Conservation (phyloP, 2,797 vertebrate species). For the Macropodus opercularis region DNA sequence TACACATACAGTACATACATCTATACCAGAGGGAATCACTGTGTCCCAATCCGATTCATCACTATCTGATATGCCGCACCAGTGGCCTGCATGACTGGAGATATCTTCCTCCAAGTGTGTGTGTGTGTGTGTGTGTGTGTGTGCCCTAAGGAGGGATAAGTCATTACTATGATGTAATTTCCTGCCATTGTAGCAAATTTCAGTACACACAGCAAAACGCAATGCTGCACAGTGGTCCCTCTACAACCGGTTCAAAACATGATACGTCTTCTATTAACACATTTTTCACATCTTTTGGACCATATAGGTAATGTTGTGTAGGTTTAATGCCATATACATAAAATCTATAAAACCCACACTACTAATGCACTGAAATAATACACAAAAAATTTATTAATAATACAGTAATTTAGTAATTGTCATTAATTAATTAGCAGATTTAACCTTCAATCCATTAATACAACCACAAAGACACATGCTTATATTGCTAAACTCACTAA, state of each 20-base stretch:
- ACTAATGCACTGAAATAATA: too few relatives aligned
- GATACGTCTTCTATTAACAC: too few relatives aligned
- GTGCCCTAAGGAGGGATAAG: slow-evolving; percentile 42
- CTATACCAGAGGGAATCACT: slow-evolving; percentile 39
- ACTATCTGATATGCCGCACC: slow-evolving; percentile 45
- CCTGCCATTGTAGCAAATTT: slow-evolving; percentile 71
- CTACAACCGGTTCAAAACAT: slow-evolving; percentile 3
- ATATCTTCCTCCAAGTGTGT: slow-evolving; percentile 18
- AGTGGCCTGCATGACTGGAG: slow-evolving; percentile 54
- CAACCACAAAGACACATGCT: slow-evolving; percentile 3
- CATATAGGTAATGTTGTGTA: not conserved
- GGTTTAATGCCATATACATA: not conserved
- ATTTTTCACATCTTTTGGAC: too few relatives aligned
- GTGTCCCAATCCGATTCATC: slow-evolving; percentile 52
- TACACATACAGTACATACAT: not conserved
- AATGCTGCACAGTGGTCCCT: not conserved
- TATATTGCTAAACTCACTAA: not conserved
- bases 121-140: slow-evolving; percentile 1
- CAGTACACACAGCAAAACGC: slow-evolving; percentile 23
- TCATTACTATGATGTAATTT: slow-evolving; percentile 69
- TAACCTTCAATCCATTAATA: not conserved
- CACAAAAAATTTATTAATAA: too few relatives aligned
- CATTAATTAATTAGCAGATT: too few relatives aligned
- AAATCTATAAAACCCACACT: too few relatives aligned
- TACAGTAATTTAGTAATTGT: too few relatives aligned